Evolutionary conservation across 1,140 invertebrate species (phyloP), one percentile per base, ranked within the genome.

Genomic region (Achroia grisella): DNA sequence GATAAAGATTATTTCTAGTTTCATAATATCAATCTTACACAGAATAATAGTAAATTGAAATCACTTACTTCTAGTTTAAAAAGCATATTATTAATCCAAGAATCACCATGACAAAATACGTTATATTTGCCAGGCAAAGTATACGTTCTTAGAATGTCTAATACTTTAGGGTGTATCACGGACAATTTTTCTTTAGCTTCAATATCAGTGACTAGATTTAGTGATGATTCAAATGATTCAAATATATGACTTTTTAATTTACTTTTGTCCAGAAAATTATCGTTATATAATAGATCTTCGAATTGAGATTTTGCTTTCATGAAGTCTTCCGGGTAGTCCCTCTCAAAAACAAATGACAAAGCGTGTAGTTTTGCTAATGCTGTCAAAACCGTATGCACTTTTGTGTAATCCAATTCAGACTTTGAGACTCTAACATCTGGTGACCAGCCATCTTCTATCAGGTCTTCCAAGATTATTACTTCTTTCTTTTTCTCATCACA

Each of bases 41-140:
- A n/a, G n/a, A n/a, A n/a, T n/a, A n/a, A n/a, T n/a, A n/a, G n/a
- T n/a, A n/a, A n/a, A n/a, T n/a, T n/a, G n/a, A n/a, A 23, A 3
- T 23, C 17, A 59, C 64, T 63, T 56, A 81, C 80, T 43, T 66
- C 39, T 14, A 65, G 41, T 43, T 75, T 76, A 43, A 79, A 74
- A 13, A 84, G 48, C 28, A 80, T 74, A 56, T 84, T 84, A 45
- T 79, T 84, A 2, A 77, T 62, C 80, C 77, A 84, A 45, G 64
- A 80, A 39, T 84, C 80, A 17, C 80, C 80, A 46, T 84, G 80
- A 42, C 80, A 84, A 31, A 84, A 59, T 5, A 81, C 76, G 42
- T 66, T 84, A 11, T 48, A 57, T 34, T 68, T 61, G 31, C 43
- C 55, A 14, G 74, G 62, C 44, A 50, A 48, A 1, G 55, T 49